Evolutionary conservation across 2,113 vertebrate genomes (phyloP), one percentile per base, ranked within the genome.

Genomic region (Sialia sialis): DNA sequence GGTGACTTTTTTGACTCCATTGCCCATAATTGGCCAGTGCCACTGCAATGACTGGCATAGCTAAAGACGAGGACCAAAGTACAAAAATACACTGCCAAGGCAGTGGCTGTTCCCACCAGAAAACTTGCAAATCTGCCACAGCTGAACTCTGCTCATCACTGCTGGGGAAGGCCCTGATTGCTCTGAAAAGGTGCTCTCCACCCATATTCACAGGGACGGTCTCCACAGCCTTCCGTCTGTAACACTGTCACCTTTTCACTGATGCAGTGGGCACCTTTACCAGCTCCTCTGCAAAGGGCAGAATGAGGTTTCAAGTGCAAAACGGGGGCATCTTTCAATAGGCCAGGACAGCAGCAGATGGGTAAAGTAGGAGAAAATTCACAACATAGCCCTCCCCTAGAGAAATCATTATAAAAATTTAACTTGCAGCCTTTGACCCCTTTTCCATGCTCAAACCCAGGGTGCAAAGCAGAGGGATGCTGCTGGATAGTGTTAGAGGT

Each of bases 71-170:
- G 41, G 49, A 79, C 16, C 11, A 62, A 90, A 90, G 44, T 13
- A 12, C 27, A 77, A 80, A 85, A 92, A 83, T 21, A 25, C 38
- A 49, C 32, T 44, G 48, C 10, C 34, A 60, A 76, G 39, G 55
- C 49, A 67, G 26, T 36, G 78, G 75, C 64, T 80, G 16, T 63
- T 92, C 56, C 81, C 81, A 92, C 41, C 77, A 93, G 89, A 87
- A 94, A 87, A 87, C 84, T 88, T 94, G 78, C 85, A 96, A 92
- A 68, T 51, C 87, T 96, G 86, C 84, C 92, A 48, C 70, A 70
- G 9, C 34, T 0, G 4, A 48, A 55, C 74, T 96, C 48, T 90
- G 74, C 79, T 79, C 85, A 94, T 38, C 81, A 74, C 78, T 82
- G 87, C 36, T 87, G 90, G 87, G 16, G 77, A 93, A 76, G 76